These are phyloP conservation scores for Channa argus DNA, from an alignment of 2,113 vertebrate genomes.

Conservation along the genomic window DNA sequence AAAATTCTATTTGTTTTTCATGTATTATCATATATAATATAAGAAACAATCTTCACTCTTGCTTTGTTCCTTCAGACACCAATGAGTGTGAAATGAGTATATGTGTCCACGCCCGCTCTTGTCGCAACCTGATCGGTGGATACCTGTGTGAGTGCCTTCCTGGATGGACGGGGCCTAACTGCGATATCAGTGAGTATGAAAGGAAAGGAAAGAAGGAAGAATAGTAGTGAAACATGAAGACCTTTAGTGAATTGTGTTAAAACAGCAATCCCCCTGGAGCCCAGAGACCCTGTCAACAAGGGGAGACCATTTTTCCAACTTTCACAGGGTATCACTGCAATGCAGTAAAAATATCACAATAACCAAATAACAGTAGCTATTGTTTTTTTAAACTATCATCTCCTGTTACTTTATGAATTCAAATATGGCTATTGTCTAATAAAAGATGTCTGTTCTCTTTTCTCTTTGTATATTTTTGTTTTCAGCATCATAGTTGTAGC, in stretches of 20 bases:
- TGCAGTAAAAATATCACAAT: background rate
- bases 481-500: background rate
- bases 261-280: constrained; percentile 21
- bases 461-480: constrained; percentile 2
- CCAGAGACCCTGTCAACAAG: constrained; percentile 8
- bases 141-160: constrained; percentile 96
- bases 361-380: background rate
- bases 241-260: constrained; percentile 27
- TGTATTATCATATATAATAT: background rate
- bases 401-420: too few relatives aligned
- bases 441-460: background rate
- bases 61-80: constrained; percentile 87
- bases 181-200: constrained; percentile 92
- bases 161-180: constrained; percentile 94
- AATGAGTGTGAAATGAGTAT: constrained; percentile 94
- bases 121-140: constrained; percentile 96
- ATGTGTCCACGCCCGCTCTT: constrained; percentile 93
- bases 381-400: too few relatives aligned
- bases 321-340: constrained; percentile 3
- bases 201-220: constrained; percentile 12
- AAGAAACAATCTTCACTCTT: background rate
- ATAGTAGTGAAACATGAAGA: constrained; percentile 19
- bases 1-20: constrained; percentile 4
- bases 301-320: constrained; percentile 28
- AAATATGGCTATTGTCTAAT: too few relatives aligned